Conservation (phyloP, 2,797 vertebrate genomes). For the Sparidentex hasta region DNA sequence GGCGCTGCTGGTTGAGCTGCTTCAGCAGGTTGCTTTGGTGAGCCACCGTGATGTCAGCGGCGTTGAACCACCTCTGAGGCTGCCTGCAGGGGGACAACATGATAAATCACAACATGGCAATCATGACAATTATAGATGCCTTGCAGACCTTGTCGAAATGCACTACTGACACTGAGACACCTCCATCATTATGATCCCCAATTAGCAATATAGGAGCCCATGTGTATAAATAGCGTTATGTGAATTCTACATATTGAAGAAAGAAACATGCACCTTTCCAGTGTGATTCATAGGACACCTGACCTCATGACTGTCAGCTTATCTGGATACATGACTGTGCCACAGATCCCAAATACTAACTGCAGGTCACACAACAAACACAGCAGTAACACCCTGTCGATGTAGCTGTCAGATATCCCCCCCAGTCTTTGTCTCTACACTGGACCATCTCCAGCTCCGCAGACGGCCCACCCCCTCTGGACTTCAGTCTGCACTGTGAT, state of each 20-base stretch:
- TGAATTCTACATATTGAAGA: slow-evolving; percentile 1
- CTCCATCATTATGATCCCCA: background rate
- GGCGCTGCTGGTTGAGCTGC: slow-evolving; percentile 95
- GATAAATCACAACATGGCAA: slow-evolving; percentile 29
- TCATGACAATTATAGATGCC: background rate
- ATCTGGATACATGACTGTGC: background rate
- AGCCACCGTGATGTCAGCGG: slow-evolving; percentile 92
- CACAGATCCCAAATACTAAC: slow-evolving; percentile 17
- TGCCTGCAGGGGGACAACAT: slow-evolving; percentile 80
- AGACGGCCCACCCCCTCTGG: slow-evolving; percentile 45
- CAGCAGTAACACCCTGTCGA: slow-evolving; percentile 31
- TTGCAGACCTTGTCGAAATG: background rate
- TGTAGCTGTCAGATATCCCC: slow-evolving; percentile 51
- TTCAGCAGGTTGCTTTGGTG: slow-evolving; percentile 94
- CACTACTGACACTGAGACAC: background rate
- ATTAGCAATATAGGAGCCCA: background rate
- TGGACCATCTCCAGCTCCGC: slow-evolving; percentile 45
- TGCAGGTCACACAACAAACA: slow-evolving; percentile 26
- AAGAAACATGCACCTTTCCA: background rate
- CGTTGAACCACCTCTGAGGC: slow-evolving; percentile 85
- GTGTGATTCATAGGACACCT: background rate
- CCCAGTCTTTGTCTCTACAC: slow-evolving; percentile 67
- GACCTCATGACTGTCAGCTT: background rate
- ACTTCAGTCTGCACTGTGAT: slow-evolving; percentile 60
- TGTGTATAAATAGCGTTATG: background rate